Percentiles rank a stretch among this genome's conserved stretches.
phyloP scores from a whole-genome alignment of 2,888 invertebrate species.

The Drosophila prostipennis region DNA sequence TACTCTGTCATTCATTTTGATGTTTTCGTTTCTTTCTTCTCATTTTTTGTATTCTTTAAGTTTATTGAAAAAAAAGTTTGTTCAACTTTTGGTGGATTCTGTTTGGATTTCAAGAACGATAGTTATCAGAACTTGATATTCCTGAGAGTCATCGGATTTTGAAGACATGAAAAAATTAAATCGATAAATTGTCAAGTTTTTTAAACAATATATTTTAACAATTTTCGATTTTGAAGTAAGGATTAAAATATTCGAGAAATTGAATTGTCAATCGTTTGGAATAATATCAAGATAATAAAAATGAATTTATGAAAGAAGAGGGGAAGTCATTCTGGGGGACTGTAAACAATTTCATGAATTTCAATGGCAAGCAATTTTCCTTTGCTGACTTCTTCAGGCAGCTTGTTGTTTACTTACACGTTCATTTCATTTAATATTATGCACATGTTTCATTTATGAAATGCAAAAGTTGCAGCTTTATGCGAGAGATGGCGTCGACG shows the following conservation, averaged over 20 bases:
- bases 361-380: slow-evolving; percentile 45
- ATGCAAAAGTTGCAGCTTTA: slow-evolving; percentile 65
- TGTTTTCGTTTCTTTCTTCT: slow-evolving; percentile 28
- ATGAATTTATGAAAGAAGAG: slow-evolving; percentile 50
- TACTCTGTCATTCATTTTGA: slow-evolving; percentile 37
- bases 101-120: slow-evolving; percentile 27
- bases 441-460: slow-evolving; percentile 79
- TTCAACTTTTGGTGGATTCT: slow-evolving; percentile 44
- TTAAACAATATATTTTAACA: too few species aligned
- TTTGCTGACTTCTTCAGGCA: slow-evolving; percentile 1
- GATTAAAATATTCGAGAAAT: not conserved
- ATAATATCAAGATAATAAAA: slow-evolving; percentile 65
- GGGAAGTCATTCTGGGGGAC: not conserved
- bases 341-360: slow-evolving; percentile 52
- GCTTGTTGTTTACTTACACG: slow-evolving; percentile 53
- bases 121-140: slow-evolving; percentile 15
- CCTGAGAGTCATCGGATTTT: not conserved
- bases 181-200: too few species aligned
- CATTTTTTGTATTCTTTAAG: slow-evolving; percentile 22
- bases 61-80: slow-evolving; percentile 54
- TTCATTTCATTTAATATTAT: slow-evolving; percentile 63
- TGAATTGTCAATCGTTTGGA: slow-evolving; percentile 49
- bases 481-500: slow-evolving; percentile 34
- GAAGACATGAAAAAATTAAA: too few species aligned
- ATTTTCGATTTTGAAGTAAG: too few species aligned